Evolutionary conservation across 2,797 vertebrate species (phyloP), one percentile per base, ranked within the genome.

Genomic region (Rhabdophis nuchalis): DNA sequence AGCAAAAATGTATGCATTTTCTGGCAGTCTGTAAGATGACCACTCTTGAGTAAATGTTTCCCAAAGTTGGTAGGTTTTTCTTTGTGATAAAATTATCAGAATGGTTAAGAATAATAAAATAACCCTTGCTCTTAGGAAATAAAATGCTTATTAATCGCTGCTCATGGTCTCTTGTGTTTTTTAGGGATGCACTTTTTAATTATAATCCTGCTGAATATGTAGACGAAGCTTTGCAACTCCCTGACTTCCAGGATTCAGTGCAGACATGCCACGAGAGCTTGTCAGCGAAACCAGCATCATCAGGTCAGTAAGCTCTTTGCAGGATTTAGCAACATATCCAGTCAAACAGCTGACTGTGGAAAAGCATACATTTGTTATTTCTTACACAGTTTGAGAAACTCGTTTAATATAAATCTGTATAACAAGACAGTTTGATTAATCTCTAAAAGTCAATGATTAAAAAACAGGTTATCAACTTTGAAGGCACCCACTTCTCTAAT

Each of bases 211-310:
- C 98, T 0, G 97, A 98, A 4, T 99, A 99, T 96, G 96, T 99
- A 85, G 98, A 96, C 1, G 99, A 99, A 94, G 99, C 98, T 0
- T 96, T 98, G 8, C 97, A 98, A 57, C 97, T 99, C 16, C 98
- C 98, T 2, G 96, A 97, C 93, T 99, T 99, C 94, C 96, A 98
- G 94, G 94, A 97, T 18, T 97, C 98, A 10, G 97, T 99, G 95
- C 97, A 98, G 92, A 97, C 98, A 90, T 99, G 98, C 94, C 97
- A 94, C 92, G 95, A 94, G 92, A 96, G 96, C 0, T 92, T 97
- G 85, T 90, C 96, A 72, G 77, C 93, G 0, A 86, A 94, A 0
- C 91, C 94, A 0, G 92, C 94, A 72, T 85, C 93, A 1, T 94
- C 95, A 4, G 98, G 97, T 98, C 94, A 92, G 18, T 57, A 88